Percentiles rank a stretch among this genome's conserved stretches.
phyloP scores from a whole-genome alignment of 2,888 invertebrate genomes.

The Pollenia labialis region DNA sequence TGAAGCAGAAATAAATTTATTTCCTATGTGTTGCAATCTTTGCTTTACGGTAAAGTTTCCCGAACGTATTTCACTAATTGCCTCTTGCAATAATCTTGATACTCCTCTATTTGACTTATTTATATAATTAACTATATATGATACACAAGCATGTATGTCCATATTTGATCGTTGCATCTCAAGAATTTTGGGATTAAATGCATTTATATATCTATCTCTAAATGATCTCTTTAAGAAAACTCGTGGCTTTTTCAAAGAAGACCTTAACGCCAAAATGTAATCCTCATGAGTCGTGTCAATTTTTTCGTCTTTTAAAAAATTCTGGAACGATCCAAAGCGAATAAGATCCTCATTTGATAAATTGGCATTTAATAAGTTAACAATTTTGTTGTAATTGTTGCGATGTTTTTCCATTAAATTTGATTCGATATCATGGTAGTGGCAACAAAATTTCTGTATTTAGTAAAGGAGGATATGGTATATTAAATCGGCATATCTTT shows the following conservation, averaged over 20 bases:
- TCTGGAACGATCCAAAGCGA: no score
- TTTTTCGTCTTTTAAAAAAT: slow-evolving; percentile 23
- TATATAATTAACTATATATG: slow-evolving; percentile 64
- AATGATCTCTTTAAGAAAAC: slow-evolving; percentile 56
- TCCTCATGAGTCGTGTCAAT: slow-evolving; percentile 32
- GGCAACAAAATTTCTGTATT: slow-evolving; percentile 64
- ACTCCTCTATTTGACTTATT: slow-evolving; percentile 65
- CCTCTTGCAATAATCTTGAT: slow-evolving; percentile 54
- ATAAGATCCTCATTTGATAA: neutral
- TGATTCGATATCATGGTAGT: neutral
- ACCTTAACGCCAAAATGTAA: slow-evolving; percentile 48
- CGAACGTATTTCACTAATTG: slow-evolving; percentile 51
- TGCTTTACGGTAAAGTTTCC: slow-evolving; percentile 64
- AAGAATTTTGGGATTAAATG: slow-evolving; percentile 44
- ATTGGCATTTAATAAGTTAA: slow-evolving; percentile 24
- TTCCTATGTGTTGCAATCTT: slow-evolving; percentile 56
- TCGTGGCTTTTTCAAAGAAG: slow-evolving; percentile 44
- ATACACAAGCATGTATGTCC: slow-evolving; percentile 60
- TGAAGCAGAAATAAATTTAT: slow-evolving; percentile 46
- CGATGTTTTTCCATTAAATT: neutral
- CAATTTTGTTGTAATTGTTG: slow-evolving; percentile 34
- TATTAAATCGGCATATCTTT: no score
- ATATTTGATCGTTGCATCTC: slow-evolving; percentile 53
- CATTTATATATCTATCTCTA: slow-evolving; percentile 36
- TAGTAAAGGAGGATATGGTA: no score